A percentile compares a stretch with the other conserved stretches of the same genome.
These are phyloP conservation scores for Colletes collaris DNA, from an alignment of 2,888 invertebrate genomes.

Conservation along the genomic window DNA sequence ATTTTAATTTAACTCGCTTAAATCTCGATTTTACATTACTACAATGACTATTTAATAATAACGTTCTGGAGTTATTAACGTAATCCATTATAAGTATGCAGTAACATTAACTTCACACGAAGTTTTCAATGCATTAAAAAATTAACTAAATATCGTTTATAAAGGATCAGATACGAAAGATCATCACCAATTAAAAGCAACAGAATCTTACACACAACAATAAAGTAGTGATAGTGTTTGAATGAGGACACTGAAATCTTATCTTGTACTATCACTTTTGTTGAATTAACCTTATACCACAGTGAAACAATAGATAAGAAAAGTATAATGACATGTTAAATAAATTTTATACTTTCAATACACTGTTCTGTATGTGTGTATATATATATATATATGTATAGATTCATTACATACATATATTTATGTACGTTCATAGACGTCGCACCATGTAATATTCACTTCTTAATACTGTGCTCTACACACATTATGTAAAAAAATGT, in stretches of 20 bases:
- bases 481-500: constrained; percentile 49
- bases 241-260: constrained; percentile 60
- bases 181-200: background rate
- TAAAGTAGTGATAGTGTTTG: constrained; percentile 12
- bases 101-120: background rate
- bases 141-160: background rate
- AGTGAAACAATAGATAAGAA: constrained; percentile 43
- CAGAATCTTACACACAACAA: background rate
- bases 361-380: constrained; percentile 14
- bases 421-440: constrained; percentile 18
- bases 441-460: constrained; percentile 27
- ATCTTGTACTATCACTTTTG: constrained; percentile 45
- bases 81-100: background rate
- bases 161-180: background rate
- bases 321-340: constrained; percentile 48
- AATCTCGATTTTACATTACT: no score
- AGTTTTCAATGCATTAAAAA: background rate
- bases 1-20: no score
- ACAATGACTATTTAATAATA: background rate
- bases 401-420: constrained; percentile 33
- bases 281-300: constrained; percentile 39
- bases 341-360: constrained; percentile 31
- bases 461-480: constrained; percentile 47
- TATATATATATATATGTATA: background rate
- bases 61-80: background rate